A percentile compares a stretch with the other conserved stretches of the same genome.
Conservation (phyloP, 2,888 invertebrate species). For the Drosophila rubida region DNA sequence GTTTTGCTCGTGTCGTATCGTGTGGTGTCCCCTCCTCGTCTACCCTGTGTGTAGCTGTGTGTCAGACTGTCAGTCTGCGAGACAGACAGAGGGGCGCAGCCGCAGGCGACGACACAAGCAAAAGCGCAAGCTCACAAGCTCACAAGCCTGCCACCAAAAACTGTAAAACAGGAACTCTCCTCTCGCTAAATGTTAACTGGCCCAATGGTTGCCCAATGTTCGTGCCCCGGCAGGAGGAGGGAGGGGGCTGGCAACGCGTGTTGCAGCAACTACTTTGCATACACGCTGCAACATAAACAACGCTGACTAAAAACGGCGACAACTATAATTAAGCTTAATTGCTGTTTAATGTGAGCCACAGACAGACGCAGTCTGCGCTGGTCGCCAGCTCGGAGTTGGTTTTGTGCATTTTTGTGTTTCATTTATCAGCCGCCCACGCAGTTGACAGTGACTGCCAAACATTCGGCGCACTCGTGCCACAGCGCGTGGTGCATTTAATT, state of each 20-base stretch:
- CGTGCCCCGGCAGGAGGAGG: constrained; percentile 5
- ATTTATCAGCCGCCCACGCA: constrained; percentile 56
- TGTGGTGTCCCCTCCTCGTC: constrained; percentile 26
- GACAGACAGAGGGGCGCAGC: constrained; percentile 46
- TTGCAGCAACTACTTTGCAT: constrained; percentile 71
- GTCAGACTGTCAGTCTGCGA: constrained; percentile 45
- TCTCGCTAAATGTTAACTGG: constrained; percentile 66
- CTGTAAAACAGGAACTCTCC: constrained; percentile 71
- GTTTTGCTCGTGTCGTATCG: constrained; percentile 62
- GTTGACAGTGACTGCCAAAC: constrained; percentile 35
- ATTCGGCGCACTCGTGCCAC: constrained; percentile 21
- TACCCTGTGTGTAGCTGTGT: constrained; percentile 29
- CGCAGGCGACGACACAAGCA: constrained; percentile 36
- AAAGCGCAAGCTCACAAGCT: constrained; percentile 1
- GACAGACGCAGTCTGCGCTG: constrained; percentile 10
- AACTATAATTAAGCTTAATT: constrained; percentile 81
- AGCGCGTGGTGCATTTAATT: constrained; percentile 18
- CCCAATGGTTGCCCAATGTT: constrained; percentile 43
- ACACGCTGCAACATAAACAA: constrained; percentile 72
- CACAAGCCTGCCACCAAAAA: constrained; percentile 32
- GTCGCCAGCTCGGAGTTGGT: constrained; percentile 14
- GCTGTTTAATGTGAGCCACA: constrained; percentile 74
- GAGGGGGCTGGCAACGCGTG: constrained; percentile 29
- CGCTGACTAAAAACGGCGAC: constrained; percentile 77
- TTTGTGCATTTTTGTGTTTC: constrained; percentile 15